Evolutionary conservation across 2,888 invertebrate species (phyloP).

Genomic region (Callinectes sapidus): DNA sequence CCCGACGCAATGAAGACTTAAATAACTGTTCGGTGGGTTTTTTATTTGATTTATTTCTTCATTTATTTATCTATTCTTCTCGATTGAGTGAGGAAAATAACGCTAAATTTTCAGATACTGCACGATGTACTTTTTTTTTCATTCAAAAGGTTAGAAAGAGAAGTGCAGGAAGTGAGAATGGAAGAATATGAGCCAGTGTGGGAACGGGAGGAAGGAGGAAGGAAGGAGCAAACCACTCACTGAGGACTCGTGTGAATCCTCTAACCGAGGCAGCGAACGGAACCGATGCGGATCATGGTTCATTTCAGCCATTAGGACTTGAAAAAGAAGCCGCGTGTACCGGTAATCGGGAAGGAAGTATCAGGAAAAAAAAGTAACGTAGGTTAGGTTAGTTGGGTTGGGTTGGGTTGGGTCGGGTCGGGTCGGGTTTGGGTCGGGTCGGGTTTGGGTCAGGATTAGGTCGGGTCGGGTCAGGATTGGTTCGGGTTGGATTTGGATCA

Average conservation of each 20-base stretch:
- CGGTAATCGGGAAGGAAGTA: no score
- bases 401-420: no score
- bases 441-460: no score
- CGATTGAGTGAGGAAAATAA: background rate
- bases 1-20: background rate
- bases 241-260: constrained; percentile 15
- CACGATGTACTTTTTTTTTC: no score
- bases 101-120: no score
- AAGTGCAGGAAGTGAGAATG: background rate
- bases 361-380: no score
- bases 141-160: background rate
- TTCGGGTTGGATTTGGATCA: no score
- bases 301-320: constrained; percentile 32
- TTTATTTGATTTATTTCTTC: background rate
- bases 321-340: background rate
- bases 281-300: constrained; percentile 21
- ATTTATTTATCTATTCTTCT: background rate
- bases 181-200: background rate
- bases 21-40: background rate
- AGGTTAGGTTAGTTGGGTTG: no score
- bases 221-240: background rate
- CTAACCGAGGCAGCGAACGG: constrained; percentile 3
- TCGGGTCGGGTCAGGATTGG: no score
- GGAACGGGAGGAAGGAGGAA: background rate
- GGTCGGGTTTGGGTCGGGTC: no score